Evolutionary conservation across 2,113 vertebrate genomes (phyloP), one percentile per base, ranked within the genome.

Genomic region (Panurus biarmicus): DNA sequence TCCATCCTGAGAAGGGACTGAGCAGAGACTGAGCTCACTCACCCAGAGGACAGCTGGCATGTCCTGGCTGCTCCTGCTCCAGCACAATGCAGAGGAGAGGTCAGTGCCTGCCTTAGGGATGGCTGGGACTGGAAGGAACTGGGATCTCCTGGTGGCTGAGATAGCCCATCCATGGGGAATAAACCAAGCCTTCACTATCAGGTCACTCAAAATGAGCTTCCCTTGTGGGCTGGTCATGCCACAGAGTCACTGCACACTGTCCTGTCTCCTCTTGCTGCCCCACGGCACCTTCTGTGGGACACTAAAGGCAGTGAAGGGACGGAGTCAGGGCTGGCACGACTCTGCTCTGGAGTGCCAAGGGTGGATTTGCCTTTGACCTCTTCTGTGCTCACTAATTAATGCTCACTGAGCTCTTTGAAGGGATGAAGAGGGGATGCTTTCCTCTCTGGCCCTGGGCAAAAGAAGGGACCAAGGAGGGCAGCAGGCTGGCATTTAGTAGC

Each of bases 131-230:
- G 35, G 50, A 25, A 70, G 31, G 26, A 73, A 3, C 31, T 77
- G 33, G 47, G 35, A 26, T 54, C 38, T 70, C 58, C 58, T 48
- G 2, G 9, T 48, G 45, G 21, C 86, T 74, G 21, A 61, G 36
- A 23, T 7, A 35, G 28, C 20, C 60, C 64, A 9, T 40, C 61
- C n/a, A 4, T 12, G 31, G 44, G 44, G 58, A 51, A 25, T 9
- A 69, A 86, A 51, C 50, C 45, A 24, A 72, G 14, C 23, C 31
- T 36, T 38, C 15, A 1, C 44, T 8, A 2, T 4, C 0, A 2
- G 13, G 35, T 21, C 13, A 22, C n/a, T 58, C 0, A 0, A 23
- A 47, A 65, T 9, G 14, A 61, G 4, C 26, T 60, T 83, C 24
- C 9, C 29, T 14, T 29, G 26, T 14, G 54, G 54, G n/a, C 26